These are phyloP conservation scores for Siphamia tubifer DNA, from an alignment of 2,113 vertebrate species.

Conservation along the genomic window DNA sequence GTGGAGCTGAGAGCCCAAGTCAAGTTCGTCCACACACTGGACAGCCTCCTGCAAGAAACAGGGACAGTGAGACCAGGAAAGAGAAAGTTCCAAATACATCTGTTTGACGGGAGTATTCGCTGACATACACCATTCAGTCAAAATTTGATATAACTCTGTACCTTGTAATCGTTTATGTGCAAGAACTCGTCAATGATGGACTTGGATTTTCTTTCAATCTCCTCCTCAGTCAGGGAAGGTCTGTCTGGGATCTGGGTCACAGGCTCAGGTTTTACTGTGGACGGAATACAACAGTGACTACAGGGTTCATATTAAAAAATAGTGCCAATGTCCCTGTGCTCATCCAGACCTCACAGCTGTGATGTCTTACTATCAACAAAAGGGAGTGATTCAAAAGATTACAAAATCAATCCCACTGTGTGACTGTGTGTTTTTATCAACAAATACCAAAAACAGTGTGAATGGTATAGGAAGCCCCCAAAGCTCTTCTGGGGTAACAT, in stretches of 20 bases:
- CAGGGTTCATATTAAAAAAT: too few relatives aligned
- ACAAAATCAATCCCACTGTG: too few relatives aligned
- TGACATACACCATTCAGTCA: too few relatives aligned
- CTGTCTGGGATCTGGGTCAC: slow-evolving; percentile 74
- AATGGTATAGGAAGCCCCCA: too few relatives aligned
- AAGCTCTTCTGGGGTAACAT: too few relatives aligned
- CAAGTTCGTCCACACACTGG: slow-evolving; percentile 93
- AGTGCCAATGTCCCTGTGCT: too few relatives aligned
- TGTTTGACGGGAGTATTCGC: too few relatives aligned
- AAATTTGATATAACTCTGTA: slow-evolving; percentile 46
- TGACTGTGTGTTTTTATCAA: too few relatives aligned
- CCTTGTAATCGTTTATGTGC: slow-evolving; percentile 98
- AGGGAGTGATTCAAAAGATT: too few relatives aligned
- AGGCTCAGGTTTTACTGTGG: slow-evolving; percentile 85
- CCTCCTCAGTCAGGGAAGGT: slow-evolving; percentile 85
- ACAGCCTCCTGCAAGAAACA: slow-evolving; percentile 86
- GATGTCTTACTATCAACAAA: too few relatives aligned
- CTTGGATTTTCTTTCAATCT: slow-evolving; percentile 91
- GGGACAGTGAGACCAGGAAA: not conserved
- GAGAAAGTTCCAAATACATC: not conserved
- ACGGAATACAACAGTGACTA: not conserved
- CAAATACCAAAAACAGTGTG: too few relatives aligned
- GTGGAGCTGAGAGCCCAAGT: slow-evolving; percentile 79
- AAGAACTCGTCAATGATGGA: slow-evolving; percentile 98
- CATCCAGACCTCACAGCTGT: too few relatives aligned